Percentiles rank a stretch among this genome's conserved stretches.
Conservation (phyloP, 1,140 invertebrate species). For the Tetramorium parvispinum region DNA sequence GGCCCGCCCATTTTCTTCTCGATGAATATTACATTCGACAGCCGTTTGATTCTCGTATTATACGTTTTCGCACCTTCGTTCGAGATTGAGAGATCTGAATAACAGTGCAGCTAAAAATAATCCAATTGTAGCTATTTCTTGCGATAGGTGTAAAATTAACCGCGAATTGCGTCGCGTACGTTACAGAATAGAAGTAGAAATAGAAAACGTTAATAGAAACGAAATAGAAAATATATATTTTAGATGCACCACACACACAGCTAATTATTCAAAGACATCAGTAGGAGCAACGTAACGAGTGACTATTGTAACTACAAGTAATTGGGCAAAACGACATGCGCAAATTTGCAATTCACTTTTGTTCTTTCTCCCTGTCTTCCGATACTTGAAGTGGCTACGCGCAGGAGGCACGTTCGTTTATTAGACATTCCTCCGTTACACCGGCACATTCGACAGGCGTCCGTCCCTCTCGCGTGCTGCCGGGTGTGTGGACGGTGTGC, state of each 20-base stretch:
- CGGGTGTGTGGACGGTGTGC: slow-evolving; percentile 70
- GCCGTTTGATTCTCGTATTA: background rate
- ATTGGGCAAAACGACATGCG: background rate
- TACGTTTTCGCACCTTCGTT: background rate
- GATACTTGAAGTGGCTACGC: slow-evolving; percentile 55
- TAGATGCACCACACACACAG: background rate
- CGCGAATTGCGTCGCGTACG: background rate
- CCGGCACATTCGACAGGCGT: slow-evolving; percentile 62
- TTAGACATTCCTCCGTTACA: slow-evolving; percentile 81
- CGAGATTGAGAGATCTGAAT: background rate
- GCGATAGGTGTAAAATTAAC: background rate
- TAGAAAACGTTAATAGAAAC: too few species aligned
- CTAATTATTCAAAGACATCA: background rate
- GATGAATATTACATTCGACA: slow-evolving; percentile 43
- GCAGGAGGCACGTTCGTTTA: slow-evolving; percentile 75
- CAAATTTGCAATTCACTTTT: slow-evolving; percentile 12
- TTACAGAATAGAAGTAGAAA: too few species aligned
- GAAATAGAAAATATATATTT: background rate
- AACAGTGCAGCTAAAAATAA: background rate
- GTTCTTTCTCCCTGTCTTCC: slow-evolving; percentile 13
- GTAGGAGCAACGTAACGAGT: background rate
- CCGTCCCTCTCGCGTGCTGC: slow-evolving; percentile 51
- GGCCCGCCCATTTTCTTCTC: slow-evolving; percentile 25
- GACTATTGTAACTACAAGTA: background rate
- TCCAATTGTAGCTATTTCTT: background rate